These are phyloP conservation scores for Mylabris sibirica DNA, from an alignment of 2,888 invertebrate genomes.

Conservation along the genomic window DNA sequence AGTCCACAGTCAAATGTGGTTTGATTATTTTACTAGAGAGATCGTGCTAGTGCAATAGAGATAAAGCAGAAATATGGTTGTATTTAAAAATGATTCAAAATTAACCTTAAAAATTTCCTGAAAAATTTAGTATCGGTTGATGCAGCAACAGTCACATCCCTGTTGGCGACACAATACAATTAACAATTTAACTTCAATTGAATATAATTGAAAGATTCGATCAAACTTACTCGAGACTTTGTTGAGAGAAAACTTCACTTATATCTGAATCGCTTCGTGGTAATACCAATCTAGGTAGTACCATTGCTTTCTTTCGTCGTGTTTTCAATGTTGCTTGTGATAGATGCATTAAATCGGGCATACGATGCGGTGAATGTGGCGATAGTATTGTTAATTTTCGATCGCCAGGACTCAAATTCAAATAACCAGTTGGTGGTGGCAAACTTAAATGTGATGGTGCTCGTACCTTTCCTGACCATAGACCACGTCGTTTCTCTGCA, in stretches of 20 bases:
- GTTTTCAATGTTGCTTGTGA: constrained; percentile 64
- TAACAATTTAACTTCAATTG: neutral
- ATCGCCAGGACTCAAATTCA: constrained; percentile 64
- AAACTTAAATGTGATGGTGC: constrained; percentile 74
- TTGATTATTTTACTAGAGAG: neutral
- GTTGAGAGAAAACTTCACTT: constrained; percentile 71
- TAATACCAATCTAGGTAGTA: constrained; percentile 76
- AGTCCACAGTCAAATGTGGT: constrained; percentile 11
- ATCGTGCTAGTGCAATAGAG: constrained; percentile 21
- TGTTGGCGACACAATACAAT: constrained; percentile 22
- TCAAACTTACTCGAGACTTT: constrained; percentile 68
- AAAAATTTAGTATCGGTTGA: constrained; percentile 42
- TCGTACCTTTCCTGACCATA: constrained; percentile 74
- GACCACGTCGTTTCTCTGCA: constrained; percentile 72
- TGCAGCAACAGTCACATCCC: constrained; percentile 28
- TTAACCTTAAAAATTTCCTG: constrained; percentile 47
- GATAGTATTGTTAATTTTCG: constrained; percentile 80
- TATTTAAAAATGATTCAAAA: neutral
- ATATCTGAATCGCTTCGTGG: constrained; percentile 79
- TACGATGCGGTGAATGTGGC: constrained; percentile 78
- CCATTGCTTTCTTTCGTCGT: constrained; percentile 75
- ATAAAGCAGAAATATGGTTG: constrained; percentile 17
- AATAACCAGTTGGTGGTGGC: constrained; percentile 70
- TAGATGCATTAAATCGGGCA: constrained; percentile 71
- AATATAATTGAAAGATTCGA: neutral